Percentiles rank a stretch among this genome's conserved stretches.
Conservation (phyloP, 2,888 invertebrate genomes). For the Cosmia trapezina region DNA sequence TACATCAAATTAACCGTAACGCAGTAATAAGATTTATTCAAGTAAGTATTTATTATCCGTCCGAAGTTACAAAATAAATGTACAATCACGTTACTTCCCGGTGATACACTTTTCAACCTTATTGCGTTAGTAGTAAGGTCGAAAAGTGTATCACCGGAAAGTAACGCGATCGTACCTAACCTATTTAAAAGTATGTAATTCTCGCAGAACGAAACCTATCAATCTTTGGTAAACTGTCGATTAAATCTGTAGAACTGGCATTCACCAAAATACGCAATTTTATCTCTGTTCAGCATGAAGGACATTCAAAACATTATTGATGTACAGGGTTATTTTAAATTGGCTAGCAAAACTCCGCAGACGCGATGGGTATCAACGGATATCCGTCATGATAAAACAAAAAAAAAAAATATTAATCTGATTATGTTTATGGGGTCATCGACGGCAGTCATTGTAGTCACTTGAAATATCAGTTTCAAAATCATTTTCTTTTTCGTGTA, state of each 20-base stretch:
- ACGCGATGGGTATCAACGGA: background rate
- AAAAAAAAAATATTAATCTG: too few species aligned
- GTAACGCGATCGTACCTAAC: slow-evolving; percentile 9
- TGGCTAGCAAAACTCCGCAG: background rate
- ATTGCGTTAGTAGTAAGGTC: too few species aligned
- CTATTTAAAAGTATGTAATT: slow-evolving; percentile 44
- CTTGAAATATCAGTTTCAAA: too few species aligned
- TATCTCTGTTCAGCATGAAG: slow-evolving; percentile 7
- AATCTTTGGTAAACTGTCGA: slow-evolving; percentile 29
- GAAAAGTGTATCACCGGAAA: too few species aligned
- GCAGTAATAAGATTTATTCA: slow-evolving; percentile 14
- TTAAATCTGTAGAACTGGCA: slow-evolving; percentile 18
- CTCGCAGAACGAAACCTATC: slow-evolving; percentile 24
- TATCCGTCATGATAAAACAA: too few species aligned
- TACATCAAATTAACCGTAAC: slow-evolving; percentile 31
- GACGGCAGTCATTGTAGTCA: too few species aligned
- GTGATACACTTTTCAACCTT: too few species aligned
- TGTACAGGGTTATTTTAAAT: background rate
- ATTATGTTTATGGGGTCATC: background rate
- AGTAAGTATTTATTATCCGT: slow-evolving; percentile 15
- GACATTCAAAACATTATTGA: background rate
- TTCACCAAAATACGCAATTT: slow-evolving; percentile 28
- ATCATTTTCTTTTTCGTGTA: too few species aligned
- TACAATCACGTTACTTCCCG: too few species aligned
- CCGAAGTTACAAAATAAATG: slow-evolving; percentile 11